Percentiles rank a stretch among this genome's conserved stretches.
Conservation (phyloP, 2,113 vertebrate species). For the Argyrosomus japonicus region DNA sequence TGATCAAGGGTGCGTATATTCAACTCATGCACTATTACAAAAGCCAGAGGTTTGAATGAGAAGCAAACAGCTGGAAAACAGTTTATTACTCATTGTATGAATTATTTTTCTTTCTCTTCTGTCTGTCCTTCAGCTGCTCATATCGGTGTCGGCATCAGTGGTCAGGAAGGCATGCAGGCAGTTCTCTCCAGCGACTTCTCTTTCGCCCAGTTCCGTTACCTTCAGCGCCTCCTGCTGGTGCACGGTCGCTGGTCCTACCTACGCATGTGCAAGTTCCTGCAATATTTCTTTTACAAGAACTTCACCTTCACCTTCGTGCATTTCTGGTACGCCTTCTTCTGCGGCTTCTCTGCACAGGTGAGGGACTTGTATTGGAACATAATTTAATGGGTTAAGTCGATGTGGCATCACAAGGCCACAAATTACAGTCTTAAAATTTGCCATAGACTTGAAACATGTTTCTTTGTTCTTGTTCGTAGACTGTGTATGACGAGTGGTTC, state of each 20-base stretch:
- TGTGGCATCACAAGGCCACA: background rate
- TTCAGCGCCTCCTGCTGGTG: conserved; percentile 95
- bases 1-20: conserved; percentile 91
- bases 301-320: conserved; percentile 98
- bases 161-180: conserved; percentile 96
- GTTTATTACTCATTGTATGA: background rate
- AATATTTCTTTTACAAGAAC: conserved; percentile 99
- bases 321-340: conserved; percentile 98
- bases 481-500: conserved; percentile 96
- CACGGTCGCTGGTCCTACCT: conserved; percentile 98
- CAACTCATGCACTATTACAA: no score
- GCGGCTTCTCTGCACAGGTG: conserved; percentile 97
- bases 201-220: conserved; percentile 94
- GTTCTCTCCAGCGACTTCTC: conserved; percentile 94
- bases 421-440: background rate
- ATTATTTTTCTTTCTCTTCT: background rate
- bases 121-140: conserved; percentile 88
- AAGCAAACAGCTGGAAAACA: background rate
- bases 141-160: conserved; percentile 93
- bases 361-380: conserved; percentile 23
- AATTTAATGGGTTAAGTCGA: background rate
- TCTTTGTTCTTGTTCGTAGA: conserved; percentile 79
- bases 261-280: conserved; percentile 98
- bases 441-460: background rate
- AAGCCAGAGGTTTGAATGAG: background rate